A percentile compares a stretch with the other conserved stretches of the same genome.
These are phyloP conservation scores for Rotaria socialis DNA, from an alignment of 2,888 invertebrate genomes.

Conservation along the genomic window DNA sequence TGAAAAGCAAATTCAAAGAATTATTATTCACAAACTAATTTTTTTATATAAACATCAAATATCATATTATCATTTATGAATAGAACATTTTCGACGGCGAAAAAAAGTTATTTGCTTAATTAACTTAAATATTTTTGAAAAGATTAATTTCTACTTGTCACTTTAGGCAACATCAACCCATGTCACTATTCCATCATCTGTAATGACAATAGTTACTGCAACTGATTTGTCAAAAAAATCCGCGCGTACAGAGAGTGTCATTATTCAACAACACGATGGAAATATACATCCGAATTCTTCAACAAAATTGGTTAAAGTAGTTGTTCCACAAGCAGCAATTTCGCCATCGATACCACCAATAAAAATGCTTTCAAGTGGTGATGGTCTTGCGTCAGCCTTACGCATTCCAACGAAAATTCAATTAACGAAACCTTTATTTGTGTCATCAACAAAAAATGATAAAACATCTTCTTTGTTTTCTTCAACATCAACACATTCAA, in stretches of 20 bases:
- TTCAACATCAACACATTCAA: neutral
- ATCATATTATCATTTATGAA: too few species aligned
- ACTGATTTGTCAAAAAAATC: constrained; percentile 15
- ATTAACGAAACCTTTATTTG: neutral
- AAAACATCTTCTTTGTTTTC: neutral
- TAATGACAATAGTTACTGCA: neutral
- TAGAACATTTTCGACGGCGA: too few species aligned
- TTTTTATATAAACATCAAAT: too few species aligned
- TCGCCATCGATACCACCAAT: neutral
- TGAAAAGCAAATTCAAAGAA: too few species aligned
- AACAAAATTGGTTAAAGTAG: constrained; percentile 29
- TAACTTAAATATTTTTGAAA: neutral
- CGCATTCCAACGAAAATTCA: constrained; percentile 35
- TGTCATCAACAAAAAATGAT: neutral
- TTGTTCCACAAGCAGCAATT: neutral
- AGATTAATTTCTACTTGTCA: neutral
- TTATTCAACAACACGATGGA: neutral
- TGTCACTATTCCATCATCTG: neutral
- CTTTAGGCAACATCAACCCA: neutral
- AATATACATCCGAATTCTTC: neutral
- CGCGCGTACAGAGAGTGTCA: neutral
- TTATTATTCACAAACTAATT: too few species aligned
- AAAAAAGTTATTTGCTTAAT: neutral
- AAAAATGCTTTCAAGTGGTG: constrained; percentile 24
- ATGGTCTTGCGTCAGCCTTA: constrained; percentile 6